phyloP scores from a whole-genome alignment of 1,140 invertebrate genomes.

The Formica selysi region DNA sequence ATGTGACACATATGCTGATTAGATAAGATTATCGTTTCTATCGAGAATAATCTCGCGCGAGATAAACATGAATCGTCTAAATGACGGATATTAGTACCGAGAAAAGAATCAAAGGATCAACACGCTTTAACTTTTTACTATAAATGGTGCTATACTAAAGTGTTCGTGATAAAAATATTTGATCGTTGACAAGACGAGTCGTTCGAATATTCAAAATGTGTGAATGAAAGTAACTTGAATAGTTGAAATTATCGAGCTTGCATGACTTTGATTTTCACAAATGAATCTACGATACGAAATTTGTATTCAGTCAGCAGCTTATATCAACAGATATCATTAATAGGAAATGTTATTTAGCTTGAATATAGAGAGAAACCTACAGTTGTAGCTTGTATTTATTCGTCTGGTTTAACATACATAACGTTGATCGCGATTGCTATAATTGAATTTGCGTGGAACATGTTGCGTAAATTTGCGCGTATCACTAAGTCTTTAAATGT shows the following conservation, averaged over 20 bases:
- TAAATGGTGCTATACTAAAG: background rate
- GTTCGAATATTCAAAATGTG: background rate
- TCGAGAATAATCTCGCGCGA: conserved; percentile 12
- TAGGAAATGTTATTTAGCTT: conserved; percentile 9
- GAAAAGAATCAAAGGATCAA: background rate
- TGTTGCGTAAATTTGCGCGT: conserved; percentile 9
- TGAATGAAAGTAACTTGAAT: background rate
- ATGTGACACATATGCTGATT: conserved; percentile 20
- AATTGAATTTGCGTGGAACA: conserved; percentile 12
- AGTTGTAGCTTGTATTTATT: background rate
- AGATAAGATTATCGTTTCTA: conserved; percentile 48
- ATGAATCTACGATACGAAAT: background rate
- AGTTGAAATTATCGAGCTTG: background rate
- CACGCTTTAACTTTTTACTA: conserved; percentile 3
- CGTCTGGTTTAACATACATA: background rate
- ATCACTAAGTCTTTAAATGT: background rate
- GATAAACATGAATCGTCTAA: background rate
- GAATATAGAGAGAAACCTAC: background rate
- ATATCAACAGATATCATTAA: conserved; percentile 8
- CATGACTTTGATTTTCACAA: background rate
- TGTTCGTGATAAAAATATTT: background rate
- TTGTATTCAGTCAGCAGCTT: background rate
- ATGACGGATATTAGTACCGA: conserved; percentile 10
- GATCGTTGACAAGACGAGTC: background rate
- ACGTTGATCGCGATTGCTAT: background rate